These are phyloP conservation scores for Tanypteryx hageni DNA, from an alignment of 2,888 invertebrate genomes.

Conservation along the genomic window DNA sequence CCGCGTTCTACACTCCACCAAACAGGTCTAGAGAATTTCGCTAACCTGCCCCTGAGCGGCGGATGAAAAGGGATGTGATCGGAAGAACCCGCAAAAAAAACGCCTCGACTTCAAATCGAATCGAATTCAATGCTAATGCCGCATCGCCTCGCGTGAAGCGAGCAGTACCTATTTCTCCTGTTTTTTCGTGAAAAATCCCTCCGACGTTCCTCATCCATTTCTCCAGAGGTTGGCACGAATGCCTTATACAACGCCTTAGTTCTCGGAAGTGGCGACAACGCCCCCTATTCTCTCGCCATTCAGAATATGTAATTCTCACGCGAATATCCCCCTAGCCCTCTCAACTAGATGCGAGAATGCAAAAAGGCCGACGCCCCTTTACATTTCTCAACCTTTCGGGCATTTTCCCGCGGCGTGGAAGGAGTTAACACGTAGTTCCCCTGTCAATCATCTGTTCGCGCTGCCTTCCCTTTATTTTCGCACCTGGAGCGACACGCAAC, in stretches of 20 bases:
- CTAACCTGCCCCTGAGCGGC: too few species aligned
- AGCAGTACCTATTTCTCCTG: neutral
- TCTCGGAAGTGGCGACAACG: neutral
- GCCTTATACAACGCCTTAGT: neutral
- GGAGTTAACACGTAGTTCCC: slow-evolving; percentile 15
- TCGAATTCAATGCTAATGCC: neutral
- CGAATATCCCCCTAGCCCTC: neutral
- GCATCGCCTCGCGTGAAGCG: neutral
- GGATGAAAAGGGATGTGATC: too few species aligned
- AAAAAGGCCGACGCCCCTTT: neutral
- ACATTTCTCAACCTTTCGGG: neutral
- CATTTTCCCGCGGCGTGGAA: neutral
- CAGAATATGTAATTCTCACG: neutral
- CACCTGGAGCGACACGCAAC: slow-evolving; percentile 22
- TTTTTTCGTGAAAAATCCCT: neutral
- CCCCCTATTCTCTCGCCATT: neutral
- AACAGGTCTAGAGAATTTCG: too few species aligned
- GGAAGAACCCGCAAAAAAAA: neutral
- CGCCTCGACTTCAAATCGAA: too few species aligned
- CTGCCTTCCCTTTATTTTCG: slow-evolving; percentile 17
- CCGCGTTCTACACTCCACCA: too few species aligned
- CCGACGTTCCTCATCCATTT: neutral
- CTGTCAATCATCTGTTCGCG: neutral
- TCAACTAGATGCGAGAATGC: neutral
- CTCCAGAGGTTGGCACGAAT: neutral